A percentile compares a stretch with the other conserved stretches of the same genome.
Evolutionary conservation across 2,888 invertebrate genomes (phyloP).

Genomic region (Acanthosepion lycidas): DNA sequence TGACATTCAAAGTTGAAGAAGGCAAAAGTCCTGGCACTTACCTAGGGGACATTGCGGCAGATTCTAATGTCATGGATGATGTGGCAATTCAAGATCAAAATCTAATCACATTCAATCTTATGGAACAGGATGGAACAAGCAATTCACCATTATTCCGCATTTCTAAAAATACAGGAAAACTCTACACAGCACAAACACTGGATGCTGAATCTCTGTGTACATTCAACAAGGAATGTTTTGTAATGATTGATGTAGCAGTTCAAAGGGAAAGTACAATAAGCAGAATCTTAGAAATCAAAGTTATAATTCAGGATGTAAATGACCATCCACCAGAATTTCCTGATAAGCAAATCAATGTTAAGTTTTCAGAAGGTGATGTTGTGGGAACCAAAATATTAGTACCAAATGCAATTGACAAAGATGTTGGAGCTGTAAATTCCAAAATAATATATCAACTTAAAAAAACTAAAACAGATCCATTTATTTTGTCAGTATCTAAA

Average conservation of each 20-base stretch:
- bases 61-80: neutral
- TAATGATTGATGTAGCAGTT: neutral
- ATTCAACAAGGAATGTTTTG: neutral
- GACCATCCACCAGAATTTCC: constrained; percentile 1
- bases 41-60: neutral
- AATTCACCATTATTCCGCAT: neutral
- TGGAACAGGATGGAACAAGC: constrained; percentile 12
- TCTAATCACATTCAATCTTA: neutral
- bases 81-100: neutral
- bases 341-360: neutral
- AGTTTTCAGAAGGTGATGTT: neutral
- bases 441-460: neutral
- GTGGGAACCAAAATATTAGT: neutral
- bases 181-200: neutral
- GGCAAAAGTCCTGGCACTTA: neutral
- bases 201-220: neutral
- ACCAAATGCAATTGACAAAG: neutral
- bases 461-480: neutral
- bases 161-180: neutral
- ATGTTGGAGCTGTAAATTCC: neutral
- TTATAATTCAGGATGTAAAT: neutral
- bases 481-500: neutral
- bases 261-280: neutral
- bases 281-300: neutral
- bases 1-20: neutral